Percentiles rank a stretch among this genome's conserved stretches.
Evolutionary conservation across 2,113 vertebrate species (phyloP).

Genomic region (Prolemur simus): DNA sequence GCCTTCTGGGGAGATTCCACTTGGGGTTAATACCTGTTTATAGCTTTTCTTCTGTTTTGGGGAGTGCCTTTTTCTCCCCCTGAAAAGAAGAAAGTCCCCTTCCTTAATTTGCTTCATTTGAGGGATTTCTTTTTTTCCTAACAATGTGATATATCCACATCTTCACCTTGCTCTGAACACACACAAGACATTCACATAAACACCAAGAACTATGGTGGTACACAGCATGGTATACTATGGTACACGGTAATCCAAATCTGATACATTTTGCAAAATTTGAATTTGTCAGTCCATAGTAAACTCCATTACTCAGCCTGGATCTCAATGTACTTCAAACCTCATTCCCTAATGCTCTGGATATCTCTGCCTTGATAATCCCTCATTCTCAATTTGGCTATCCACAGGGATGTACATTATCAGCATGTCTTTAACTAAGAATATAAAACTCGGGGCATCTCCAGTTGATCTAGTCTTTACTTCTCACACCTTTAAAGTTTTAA

Average conservation of each 20-base stretch:
- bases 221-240: not conserved
- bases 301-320: not conserved
- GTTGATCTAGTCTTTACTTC: not conserved
- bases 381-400: not conserved
- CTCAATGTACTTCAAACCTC: not conserved
- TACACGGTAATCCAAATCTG: not conserved
- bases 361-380: not conserved
- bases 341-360: not conserved
- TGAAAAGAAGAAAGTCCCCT: not conserved
- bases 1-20: not conserved
- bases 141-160: not conserved
- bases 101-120: not conserved
- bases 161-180: not conserved
- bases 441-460: not conserved
- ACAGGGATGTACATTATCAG: not conserved
- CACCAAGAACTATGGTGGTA: not conserved
- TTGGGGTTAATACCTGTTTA: not conserved
- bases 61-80: not conserved
- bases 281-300: not conserved
- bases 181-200: not conserved
- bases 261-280: not conserved
- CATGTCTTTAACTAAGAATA: not conserved
- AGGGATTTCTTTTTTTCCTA: not conserved
- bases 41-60: not conserved
- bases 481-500: not conserved